Evolutionary conservation across 2,888 invertebrate species (phyloP).

Genomic region (Keiferia lycopersicella): DNA sequence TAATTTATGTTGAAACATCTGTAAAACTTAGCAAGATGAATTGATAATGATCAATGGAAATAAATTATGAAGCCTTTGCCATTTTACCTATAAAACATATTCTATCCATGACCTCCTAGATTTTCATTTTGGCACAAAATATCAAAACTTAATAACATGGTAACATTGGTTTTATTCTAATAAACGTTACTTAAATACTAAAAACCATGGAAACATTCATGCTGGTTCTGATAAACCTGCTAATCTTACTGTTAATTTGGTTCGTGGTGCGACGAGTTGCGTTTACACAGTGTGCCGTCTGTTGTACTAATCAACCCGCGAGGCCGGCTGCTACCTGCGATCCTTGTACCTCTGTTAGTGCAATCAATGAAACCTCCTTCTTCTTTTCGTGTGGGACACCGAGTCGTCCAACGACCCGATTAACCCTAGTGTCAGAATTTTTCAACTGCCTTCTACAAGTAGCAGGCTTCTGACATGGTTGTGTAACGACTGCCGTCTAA

Average conservation of each 20-base stretch:
- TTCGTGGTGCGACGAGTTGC: not conserved
- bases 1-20: not conserved
- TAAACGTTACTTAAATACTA: not conserved
- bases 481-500: too few relatives aligned
- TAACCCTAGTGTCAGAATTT: too few relatives aligned
- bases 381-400: too few relatives aligned
- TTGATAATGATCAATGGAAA: too few relatives aligned
- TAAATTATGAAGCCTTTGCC: too few relatives aligned
- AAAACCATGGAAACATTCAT: conserved; percentile 5
- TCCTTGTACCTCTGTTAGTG: not conserved
- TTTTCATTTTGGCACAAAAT: conserved; percentile 10
- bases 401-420: too few relatives aligned
- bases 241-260: conserved; percentile 1
- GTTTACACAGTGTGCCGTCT: not conserved
- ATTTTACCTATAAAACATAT: too few relatives aligned
- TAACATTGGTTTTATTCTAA: not conserved
- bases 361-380: too few relatives aligned
- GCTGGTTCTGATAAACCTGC: not conserved
- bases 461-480: too few relatives aligned
- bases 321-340: too few relatives aligned
- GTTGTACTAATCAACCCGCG: not conserved
- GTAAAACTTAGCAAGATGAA: too few relatives aligned
- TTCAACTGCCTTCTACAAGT: too few relatives aligned
- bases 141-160: conserved; percentile 1
- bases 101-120: not conserved